These are phyloP conservation scores for Aphelinus atriplicis DNA, from an alignment of 1,140 invertebrate species.

Conservation along the genomic window DNA sequence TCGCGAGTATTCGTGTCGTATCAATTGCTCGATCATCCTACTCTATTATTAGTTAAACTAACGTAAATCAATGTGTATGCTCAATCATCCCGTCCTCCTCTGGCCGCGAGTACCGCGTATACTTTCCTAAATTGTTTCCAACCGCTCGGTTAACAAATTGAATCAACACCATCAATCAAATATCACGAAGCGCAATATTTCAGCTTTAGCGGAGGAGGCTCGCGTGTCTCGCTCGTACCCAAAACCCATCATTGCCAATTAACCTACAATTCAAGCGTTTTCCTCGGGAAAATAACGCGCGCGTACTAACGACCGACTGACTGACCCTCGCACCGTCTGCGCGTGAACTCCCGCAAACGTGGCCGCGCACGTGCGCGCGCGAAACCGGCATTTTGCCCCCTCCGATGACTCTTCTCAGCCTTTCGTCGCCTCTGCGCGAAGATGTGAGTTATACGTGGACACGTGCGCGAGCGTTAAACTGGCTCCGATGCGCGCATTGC, in stretches of 20 bases:
- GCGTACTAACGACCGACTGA: not conserved
- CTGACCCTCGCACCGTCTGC: too few relatives aligned
- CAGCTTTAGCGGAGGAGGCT: too few relatives aligned
- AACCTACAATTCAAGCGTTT: slow-evolving; percentile 1
- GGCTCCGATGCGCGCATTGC: not conserved
- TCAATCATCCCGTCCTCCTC: too few relatives aligned
- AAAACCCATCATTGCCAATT: slow-evolving; percentile 9
- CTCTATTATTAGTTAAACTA: too few relatives aligned
- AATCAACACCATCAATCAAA: too few relatives aligned
- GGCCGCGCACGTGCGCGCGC: slow-evolving; percentile 1
- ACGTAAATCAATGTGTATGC: too few relatives aligned
- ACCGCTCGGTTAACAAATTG: too few relatives aligned
- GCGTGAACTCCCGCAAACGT: too few relatives aligned
- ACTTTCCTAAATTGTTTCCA: too few relatives aligned
- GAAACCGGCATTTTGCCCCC: slow-evolving; percentile 10
- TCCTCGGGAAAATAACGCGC: not conserved
- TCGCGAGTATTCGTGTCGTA: too few relatives aligned
- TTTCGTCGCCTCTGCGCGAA: slow-evolving; percentile 14
- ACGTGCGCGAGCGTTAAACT: not conserved
- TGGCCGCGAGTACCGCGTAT: too few relatives aligned
- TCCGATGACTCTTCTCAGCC: slow-evolving; percentile 22
- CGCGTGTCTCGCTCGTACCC: not conserved
- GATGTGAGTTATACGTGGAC: not conserved
- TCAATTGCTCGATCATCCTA: too few relatives aligned
- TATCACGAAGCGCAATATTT: not conserved